phyloP scores from a whole-genome alignment of 53 echinoderm and acorn worm species.

The Stichopus horrens region DNA sequence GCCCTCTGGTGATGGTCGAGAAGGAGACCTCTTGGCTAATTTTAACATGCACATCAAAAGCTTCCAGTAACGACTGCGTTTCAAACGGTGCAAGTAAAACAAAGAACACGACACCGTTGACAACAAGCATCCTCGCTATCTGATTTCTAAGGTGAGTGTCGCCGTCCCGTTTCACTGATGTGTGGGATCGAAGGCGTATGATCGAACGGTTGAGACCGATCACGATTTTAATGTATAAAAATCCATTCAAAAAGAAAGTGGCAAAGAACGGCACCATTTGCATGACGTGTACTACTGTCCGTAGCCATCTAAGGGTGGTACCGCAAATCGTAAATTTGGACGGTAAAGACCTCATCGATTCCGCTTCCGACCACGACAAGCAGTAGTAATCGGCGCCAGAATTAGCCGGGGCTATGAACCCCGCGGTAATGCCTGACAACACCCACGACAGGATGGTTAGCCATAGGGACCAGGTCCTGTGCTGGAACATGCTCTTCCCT shows the following conservation, averaged over 20 bases:
- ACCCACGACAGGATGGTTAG: conserved; percentile 55
- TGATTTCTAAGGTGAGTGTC: conserved; percentile 58
- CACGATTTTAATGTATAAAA: conserved; percentile 72
- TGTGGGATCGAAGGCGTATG: conserved; percentile 61
- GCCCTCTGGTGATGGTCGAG: conserved; percentile 48
- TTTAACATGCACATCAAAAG: neutral
- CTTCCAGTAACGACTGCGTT: conserved; percentile 46
- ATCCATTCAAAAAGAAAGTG: conserved; percentile 61
- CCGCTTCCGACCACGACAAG: conserved; percentile 54
- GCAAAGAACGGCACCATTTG: conserved; percentile 87
- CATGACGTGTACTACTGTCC: conserved; percentile 53
- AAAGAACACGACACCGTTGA: conserved; percentile 61
- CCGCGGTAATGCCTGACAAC: conserved; percentile 64
- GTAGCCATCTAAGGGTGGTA: conserved; percentile 39
- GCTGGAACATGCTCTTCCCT: conserved; percentile 30
- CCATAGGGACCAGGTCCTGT: conserved; percentile 36
- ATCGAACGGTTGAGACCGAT: conserved; percentile 71
- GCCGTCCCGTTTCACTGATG: conserved; percentile 53
- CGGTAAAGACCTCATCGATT: conserved; percentile 56
- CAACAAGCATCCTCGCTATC: conserved; percentile 61
- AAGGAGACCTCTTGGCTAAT: neutral
- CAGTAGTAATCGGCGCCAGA: conserved; percentile 36
- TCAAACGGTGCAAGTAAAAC: conserved; percentile 60
- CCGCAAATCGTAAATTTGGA: conserved; percentile 36
- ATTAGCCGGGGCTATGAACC: conserved; percentile 63